phyloP scores from a whole-genome alignment of 2,888 invertebrate genomes.

The Polydrusus pterygomalis region DNA sequence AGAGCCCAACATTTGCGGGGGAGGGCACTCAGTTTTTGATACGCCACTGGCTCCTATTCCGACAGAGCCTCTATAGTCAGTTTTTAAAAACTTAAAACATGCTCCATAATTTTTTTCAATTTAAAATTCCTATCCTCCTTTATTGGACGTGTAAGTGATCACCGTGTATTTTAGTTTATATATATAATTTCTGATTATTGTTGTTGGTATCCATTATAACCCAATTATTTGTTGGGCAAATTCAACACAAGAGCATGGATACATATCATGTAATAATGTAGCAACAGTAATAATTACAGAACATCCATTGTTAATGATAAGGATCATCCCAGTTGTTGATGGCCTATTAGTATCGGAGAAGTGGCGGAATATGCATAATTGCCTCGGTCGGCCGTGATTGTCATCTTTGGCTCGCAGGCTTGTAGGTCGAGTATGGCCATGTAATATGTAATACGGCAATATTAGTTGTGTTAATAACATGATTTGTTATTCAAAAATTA shows the following conservation, averaged over 20 bases:
- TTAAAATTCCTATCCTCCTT: no score
- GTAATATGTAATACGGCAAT: constrained; percentile 15
- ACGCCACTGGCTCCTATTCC: no score
- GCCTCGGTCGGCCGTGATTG: constrained; percentile 34
- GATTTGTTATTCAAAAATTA: constrained; percentile 9
- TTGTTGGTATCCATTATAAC: background rate
- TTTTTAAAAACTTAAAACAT: no score
- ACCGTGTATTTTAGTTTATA: no score
- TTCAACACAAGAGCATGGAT: constrained; percentile 33
- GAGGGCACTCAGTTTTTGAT: no score
- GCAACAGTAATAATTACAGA: constrained; percentile 53
- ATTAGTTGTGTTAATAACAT: constrained; percentile 15
- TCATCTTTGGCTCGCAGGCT: constrained; percentile 41
- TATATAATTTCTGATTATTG: background rate
- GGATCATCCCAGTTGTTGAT: constrained; percentile 46
- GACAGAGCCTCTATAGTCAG: no score
- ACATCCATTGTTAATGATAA: constrained; percentile 53
- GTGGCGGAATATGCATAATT: constrained; percentile 48
- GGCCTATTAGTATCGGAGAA: constrained; percentile 49
- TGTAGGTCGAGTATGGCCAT: constrained; percentile 12
- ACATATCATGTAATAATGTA: constrained; percentile 47
- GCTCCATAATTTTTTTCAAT: no score
- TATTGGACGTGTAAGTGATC: no score
- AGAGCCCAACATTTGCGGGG: no score
- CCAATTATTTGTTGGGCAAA: constrained; percentile 23